Base-by-base conservation (phyloP, 1,140 invertebrate genomes). In the Trichomalopsis sarcophagae region DNA sequence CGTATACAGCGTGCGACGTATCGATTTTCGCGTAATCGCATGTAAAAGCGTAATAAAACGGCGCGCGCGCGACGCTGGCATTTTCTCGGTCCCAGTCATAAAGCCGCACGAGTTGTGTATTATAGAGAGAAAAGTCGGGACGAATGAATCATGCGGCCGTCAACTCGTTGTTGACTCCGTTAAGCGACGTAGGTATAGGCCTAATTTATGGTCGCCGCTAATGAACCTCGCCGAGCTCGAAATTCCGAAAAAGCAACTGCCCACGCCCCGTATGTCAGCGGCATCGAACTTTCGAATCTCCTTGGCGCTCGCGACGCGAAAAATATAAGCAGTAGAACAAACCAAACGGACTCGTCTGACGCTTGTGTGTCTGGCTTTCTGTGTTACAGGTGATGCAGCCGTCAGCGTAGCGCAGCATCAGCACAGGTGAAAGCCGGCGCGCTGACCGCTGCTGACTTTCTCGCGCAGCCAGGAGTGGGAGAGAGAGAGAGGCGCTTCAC, bases 261-360 rank as follows among this genome's bases (percentile, higher is more conserved):
- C 5, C 55, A 17, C 21, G 17, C 55, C 0, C 1, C n/a, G 5
- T 21, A 62, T 17, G 17, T 17, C 13, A 69, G 7, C 62, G 23
- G 0, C 44, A 84, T 84, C 76, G 13, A 66, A 84, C 82, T 84
- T 84, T 84, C 82, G 68, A 84, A 84, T 84, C 82, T 79, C 14
- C 40, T 40, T 14, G 17, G 21, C n/a, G n/a, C n/a, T n/a, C 55
- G 55, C 6, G 55, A 62, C 47, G 47, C 40, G 40, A 40, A n/a
- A n/a, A 44, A 44, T 11, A 44, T 44, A 44, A 44, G 6, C 40
- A 9, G 10, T 10, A 44, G 6, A 44, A 44, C 10, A 44, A 44
- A 9, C 1, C 4, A 7, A 40, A 10, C 40, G 9, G 40, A 44
- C 6, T 44, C 40, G 27, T 44, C 40, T 44, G 7, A 44, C 9